These are phyloP conservation scores for Corvus hawaiiensis DNA, from an alignment of 2,113 vertebrate species.

Conservation along the genomic window DNA sequence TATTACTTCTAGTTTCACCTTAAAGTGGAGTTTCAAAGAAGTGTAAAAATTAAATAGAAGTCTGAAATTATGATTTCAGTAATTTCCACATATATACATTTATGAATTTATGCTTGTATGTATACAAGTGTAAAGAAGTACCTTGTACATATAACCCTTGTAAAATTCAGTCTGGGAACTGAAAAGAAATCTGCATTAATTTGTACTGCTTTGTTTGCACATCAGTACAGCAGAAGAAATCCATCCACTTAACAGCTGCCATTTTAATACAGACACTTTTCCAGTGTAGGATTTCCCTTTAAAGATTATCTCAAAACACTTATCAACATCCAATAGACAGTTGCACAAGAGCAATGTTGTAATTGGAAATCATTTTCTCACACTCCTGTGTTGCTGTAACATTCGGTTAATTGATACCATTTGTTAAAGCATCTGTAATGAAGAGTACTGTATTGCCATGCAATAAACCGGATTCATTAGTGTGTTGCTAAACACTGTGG, in stretches of 20 bases:
- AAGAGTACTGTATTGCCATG: constrained; percentile 30
- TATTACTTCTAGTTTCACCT: not conserved
- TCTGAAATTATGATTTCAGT: not conserved
- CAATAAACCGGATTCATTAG: not conserved
- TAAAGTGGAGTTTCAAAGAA: not conserved
- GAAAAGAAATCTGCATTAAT: not conserved
- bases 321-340: not conserved
- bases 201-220: not conserved
- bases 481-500: constrained; percentile 30
- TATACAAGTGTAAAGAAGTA: not conserved
- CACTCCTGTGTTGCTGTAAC: not conserved
- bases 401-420: not conserved
- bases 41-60: not conserved
- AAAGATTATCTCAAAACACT: constrained; percentile 16
- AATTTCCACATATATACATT: not conserved
- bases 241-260: not conserved
- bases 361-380: constrained; percentile 7
- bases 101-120: not conserved
- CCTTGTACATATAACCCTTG: not conserved
- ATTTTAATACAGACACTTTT: not conserved
- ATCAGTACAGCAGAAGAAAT: not conserved
- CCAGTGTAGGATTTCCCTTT: not conserved
- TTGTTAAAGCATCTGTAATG: constrained; percentile 31
- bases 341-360: not conserved
- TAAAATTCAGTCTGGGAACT: not conserved